These are phyloP conservation scores for Dinomys branickii DNA, from an alignment of 2,113 vertebrate species.

Conservation along the genomic window DNA sequence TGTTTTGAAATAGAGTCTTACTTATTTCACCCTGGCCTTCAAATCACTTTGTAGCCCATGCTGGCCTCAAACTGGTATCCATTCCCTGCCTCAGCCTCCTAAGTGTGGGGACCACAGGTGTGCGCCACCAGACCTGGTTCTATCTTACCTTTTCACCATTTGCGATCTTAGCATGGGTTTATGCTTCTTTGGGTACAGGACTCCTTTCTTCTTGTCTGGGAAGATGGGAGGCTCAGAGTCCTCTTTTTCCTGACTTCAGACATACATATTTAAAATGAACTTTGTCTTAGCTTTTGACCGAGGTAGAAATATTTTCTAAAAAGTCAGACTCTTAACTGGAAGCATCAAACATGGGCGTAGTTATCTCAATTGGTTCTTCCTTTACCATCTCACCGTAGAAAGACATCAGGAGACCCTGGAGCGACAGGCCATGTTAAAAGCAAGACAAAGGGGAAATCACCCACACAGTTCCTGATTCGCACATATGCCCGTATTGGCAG, in stretches of 20 bases:
- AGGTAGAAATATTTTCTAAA: background rate
- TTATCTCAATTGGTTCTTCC: background rate
- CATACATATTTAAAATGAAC: constrained; percentile 30
- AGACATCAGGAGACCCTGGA: background rate
- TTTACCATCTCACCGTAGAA: background rate
- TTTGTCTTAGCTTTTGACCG: background rate
- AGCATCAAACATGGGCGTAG: background rate
- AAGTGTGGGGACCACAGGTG: background rate
- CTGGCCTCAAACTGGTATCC: background rate
- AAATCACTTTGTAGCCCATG: background rate
- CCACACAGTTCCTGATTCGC: constrained; percentile 35
- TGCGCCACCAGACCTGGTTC: background rate
- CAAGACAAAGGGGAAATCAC: background rate
- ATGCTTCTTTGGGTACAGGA: background rate
- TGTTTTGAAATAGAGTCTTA: background rate
- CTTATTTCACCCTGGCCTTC: background rate
- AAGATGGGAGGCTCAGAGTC: background rate
- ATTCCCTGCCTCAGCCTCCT: background rate
- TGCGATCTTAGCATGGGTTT: background rate
- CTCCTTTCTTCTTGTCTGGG: background rate
- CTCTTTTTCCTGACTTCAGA: constrained; percentile 22
- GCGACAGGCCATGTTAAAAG: background rate
- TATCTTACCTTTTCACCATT: background rate
- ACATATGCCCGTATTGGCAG: background rate
- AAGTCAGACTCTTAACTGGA: constrained; percentile 19